Conservation (phyloP, 2,797 vertebrate species). For the Eurystomus glaucurus region DNA sequence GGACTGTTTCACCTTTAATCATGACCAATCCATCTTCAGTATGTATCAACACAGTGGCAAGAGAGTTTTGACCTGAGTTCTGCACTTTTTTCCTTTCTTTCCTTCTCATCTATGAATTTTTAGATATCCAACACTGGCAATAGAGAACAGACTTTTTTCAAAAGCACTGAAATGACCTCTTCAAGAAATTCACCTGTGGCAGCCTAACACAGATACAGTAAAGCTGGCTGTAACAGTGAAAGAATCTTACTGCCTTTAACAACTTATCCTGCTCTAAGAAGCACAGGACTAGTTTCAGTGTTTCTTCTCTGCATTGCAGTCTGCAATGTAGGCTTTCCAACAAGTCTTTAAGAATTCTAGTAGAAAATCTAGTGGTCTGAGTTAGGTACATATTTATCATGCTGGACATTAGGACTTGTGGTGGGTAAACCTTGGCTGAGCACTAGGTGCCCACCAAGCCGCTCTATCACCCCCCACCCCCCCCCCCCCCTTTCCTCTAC, state of each 20-base stretch:
- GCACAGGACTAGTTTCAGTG: background rate
- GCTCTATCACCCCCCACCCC: no score
- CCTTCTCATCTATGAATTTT: background rate
- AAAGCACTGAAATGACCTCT: background rate
- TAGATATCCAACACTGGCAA: background rate
- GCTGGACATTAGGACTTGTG: background rate
- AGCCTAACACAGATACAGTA: background rate
- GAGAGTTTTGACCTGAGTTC: background rate
- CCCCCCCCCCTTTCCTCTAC: no score
- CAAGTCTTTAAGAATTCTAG: background rate
- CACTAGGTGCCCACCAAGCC: no score
- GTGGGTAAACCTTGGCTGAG: no score
- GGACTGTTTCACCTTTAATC: background rate
- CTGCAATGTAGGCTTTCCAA: background rate
- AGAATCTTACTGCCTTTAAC: background rate
- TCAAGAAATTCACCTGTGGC: background rate
- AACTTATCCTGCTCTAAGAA: background rate
- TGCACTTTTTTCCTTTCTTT: background rate
- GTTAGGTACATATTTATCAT: fast-evolving
- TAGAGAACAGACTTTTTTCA: background rate
- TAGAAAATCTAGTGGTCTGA: background rate
- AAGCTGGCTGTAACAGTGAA: background rate
- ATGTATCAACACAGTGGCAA: background rate
- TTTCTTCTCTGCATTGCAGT: background rate
- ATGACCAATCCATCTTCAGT: background rate